A percentile compares a stretch with the other conserved stretches of the same genome.
These are phyloP conservation scores for Pholis gunnellus DNA, from an alignment of 2,113 vertebrate genomes.

Conservation along the genomic window DNA sequence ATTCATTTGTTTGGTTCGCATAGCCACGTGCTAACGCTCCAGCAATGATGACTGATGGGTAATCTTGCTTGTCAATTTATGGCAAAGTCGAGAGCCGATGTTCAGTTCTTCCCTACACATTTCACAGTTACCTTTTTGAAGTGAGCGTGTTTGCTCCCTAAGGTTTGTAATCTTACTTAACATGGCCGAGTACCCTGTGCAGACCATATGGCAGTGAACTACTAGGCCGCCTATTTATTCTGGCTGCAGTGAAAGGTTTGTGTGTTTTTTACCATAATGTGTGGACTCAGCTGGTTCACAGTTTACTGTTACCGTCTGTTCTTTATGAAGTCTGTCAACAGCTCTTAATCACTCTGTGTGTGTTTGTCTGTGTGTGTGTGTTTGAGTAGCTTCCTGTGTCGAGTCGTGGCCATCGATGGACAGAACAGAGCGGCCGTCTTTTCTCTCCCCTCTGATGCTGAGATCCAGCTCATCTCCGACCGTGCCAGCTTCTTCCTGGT, in stretches of 20 bases:
- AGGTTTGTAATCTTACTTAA: not conserved
- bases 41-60: not conserved
- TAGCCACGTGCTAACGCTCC: no score
- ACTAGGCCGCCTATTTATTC: not conserved
- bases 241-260: not conserved
- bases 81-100: not conserved
- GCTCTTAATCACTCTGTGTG: conserved; percentile 25
- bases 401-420: conserved; percentile 85
- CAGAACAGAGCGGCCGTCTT: conserved; percentile 85
- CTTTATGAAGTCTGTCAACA: conserved; percentile 22
- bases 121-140: not conserved
- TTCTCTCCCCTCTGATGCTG: conserved; percentile 83
- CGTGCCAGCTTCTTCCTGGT: conserved; percentile 92
- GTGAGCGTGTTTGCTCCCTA: not conserved
- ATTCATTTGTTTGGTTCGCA: no score
- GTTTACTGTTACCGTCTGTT: conserved; percentile 5
- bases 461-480: conserved; percentile 86
- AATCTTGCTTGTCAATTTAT: not conserved
- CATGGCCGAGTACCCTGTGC: not conserved
- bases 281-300: conserved; percentile 58
- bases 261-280: not conserved
- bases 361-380: conserved; percentile 16
- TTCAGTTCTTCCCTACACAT: not conserved
- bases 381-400: conserved; percentile 90
- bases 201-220: not conserved